Base-by-base conservation (phyloP, 2,797 vertebrate species). In the Sternarchorhynchus goeldii region DNA sequence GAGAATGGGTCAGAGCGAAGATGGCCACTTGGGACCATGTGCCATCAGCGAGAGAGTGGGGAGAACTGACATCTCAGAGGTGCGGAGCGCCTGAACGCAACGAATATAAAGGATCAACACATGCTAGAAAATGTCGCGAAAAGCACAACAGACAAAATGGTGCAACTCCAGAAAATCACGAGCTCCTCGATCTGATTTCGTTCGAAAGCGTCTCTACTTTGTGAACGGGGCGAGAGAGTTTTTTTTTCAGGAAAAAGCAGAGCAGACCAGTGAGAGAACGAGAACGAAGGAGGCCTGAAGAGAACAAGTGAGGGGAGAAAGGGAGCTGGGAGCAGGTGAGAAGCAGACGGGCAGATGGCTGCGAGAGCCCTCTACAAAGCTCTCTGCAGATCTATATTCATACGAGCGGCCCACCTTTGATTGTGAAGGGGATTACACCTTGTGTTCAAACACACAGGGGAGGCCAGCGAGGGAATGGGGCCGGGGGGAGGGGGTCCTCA, bases 351-450 rank as follows among this genome's bases (percentile, higher is more conserved):
- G 78, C 73, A 78, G 69, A 79, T 81, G 81, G 78, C 67, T 75
- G 87, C 84, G 84, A 87, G 79, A 65, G 74, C 65, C 39, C 73
- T 76, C 79, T 25, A 89, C 88, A 90, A 90, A 87, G 88, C 86
- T 81, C 78, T 86, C 82, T 87, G 84, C 81, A 89, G 87, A 90
- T 91, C 90, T 91, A 90, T 89, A 92, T 92, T 88, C 91, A 93
- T 92, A 91, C 91, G 89, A 90, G 88, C 89, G 89, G 87, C 90
- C 87, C 91, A 92, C 91, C 92, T 93, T 93, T 93, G 92, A 94
- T 93, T 91, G 90, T 86, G 92, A 94, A 93, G 92, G 91, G 92
- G 92, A 93, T 94, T 93, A 92, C 86, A 89, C 88, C 90, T 92
- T 91, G 89, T 92, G 91, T 91, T 92, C 89, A 89, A 91, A 91